Percentiles rank a stretch among this genome's conserved stretches.
Conservation (phyloP, 2,888 invertebrate species). For the Norana najaformis region DNA sequence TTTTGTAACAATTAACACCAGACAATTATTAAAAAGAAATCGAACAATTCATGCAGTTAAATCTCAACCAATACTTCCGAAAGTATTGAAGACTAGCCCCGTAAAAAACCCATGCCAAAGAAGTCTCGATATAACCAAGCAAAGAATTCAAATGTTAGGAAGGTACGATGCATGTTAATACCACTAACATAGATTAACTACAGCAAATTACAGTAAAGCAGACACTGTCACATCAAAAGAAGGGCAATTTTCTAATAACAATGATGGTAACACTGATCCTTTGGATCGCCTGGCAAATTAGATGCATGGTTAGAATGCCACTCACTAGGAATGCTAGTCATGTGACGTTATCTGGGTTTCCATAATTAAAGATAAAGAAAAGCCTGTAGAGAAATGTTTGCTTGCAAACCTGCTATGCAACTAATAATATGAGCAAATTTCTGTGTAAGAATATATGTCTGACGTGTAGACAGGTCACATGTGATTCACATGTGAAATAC, state of each 20-base stretch:
- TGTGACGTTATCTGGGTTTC: neutral
- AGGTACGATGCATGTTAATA: neutral
- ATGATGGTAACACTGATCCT: neutral
- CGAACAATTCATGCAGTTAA: neutral
- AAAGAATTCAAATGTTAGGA: neutral
- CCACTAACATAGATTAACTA: neutral
- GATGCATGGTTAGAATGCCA: neutral
- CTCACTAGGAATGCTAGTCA: neutral
- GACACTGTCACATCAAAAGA: neutral
- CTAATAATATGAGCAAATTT: neutral
- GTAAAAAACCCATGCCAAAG: neutral
- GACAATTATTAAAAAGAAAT: constrained; percentile 13
- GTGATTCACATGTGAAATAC: neutral
- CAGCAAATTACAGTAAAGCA: neutral
- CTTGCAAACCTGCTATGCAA: neutral
- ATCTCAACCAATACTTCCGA: neutral
- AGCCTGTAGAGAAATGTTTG: neutral
- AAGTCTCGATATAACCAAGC: neutral
- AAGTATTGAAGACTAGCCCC: neutral
- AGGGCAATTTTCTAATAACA: neutral
- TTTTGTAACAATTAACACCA: neutral
- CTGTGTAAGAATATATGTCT: neutral
- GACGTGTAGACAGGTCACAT: neutral
- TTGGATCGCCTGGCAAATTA: neutral
- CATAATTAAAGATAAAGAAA: neutral